These are phyloP conservation scores for Cataglyphis cursor DNA, from an alignment of 2,888 invertebrate species.

Conservation along the genomic window DNA sequence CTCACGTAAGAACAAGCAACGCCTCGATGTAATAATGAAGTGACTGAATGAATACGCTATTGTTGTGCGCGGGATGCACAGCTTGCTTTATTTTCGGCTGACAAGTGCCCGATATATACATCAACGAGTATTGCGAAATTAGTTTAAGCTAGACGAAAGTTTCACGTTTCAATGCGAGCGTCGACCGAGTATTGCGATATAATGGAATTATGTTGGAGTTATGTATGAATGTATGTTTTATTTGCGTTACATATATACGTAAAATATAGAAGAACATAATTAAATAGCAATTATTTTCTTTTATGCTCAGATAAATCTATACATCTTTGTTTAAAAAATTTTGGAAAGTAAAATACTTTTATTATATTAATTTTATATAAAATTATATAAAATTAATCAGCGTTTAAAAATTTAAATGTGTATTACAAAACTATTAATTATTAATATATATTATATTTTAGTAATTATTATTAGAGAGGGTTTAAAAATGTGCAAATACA, in stretches of 20 bases:
- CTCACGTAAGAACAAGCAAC: not conserved
- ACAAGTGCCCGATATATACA: slow-evolving; percentile 11
- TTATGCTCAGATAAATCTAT: not conserved
- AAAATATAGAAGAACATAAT: not conserved
- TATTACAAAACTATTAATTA: not conserved
- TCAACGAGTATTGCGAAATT: slow-evolving; percentile 32
- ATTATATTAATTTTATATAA: not conserved
- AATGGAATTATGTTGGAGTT: too few relatives aligned
- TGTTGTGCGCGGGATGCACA: slow-evolving; percentile 25
- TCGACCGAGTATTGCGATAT: slow-evolving; percentile 17
- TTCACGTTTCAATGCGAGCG: slow-evolving; percentile 27
- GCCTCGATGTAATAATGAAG: slow-evolving; percentile 20
- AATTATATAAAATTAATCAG: not conserved
- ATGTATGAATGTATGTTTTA: slow-evolving; percentile 2
- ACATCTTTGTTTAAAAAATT: not conserved
- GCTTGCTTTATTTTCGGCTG: slow-evolving; percentile 48
- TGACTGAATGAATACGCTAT: slow-evolving; percentile 1
- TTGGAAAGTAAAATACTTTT: not conserved
- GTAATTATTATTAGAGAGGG: not conserved
- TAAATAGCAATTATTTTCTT: slow-evolving; percentile 27
- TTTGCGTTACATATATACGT: not conserved
- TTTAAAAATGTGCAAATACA: not conserved
- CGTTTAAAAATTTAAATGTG: not conserved
- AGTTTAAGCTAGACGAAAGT: slow-evolving; percentile 50
- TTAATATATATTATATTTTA: not conserved